Conservation (phyloP, 2,797 vertebrate genomes). For the Ataeniobius toweri region DNA sequence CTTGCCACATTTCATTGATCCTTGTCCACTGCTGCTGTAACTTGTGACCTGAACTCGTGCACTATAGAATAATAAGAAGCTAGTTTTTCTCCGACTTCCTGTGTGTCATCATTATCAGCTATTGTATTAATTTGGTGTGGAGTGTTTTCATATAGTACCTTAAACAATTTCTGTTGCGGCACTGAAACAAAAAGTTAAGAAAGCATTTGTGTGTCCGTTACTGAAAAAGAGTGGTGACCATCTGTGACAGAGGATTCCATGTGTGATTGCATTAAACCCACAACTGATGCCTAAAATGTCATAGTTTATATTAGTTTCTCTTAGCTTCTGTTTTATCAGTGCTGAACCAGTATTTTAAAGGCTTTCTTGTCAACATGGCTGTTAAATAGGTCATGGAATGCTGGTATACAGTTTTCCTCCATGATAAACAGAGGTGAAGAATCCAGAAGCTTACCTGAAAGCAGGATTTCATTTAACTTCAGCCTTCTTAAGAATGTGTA, state of each 20-base stretch:
- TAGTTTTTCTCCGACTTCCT: too few species aligned
- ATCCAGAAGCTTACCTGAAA: neutral
- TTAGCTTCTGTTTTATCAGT: neutral
- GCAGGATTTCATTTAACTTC: neutral
- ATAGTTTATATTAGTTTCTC: neutral
- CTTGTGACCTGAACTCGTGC: neutral
- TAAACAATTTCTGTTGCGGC: neutral
- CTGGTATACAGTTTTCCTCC: neutral
- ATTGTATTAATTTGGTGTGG: neutral
- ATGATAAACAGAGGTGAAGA: neutral
- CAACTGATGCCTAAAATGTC: neutral
- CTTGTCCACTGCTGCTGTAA: neutral
- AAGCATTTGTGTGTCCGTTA: too few species aligned
- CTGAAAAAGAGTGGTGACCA: too few species aligned
- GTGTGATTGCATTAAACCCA: neutral
- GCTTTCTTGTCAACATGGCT: neutral
- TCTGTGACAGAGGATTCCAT: neutral
- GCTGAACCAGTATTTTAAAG: neutral
- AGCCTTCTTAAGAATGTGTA: slow-evolving; percentile 5
- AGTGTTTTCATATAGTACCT: neutral
- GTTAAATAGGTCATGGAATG: neutral
- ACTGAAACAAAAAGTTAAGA: too few species aligned
- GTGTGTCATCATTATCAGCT: neutral
- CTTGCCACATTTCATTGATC: neutral
- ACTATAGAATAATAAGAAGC: neutral